Evolutionary conservation across 2,797 vertebrate species (phyloP).

Genomic region (Eptatretus atami): DNA sequence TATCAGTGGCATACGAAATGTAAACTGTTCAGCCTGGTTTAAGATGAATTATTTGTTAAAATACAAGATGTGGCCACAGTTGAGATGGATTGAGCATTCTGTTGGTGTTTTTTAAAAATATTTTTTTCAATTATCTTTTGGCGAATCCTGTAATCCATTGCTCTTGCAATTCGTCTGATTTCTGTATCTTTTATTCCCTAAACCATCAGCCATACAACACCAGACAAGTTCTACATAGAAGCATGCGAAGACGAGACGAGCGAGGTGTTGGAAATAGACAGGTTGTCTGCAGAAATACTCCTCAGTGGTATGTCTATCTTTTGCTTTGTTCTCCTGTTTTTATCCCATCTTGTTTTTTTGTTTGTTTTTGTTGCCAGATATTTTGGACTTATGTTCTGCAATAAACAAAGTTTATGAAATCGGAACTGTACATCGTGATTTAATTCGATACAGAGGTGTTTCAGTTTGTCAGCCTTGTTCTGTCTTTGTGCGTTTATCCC

Average conservation of each 20-base stretch:
- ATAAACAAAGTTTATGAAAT: not conserved
- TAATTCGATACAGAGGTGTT: too few species aligned
- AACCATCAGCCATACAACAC: slow-evolving; percentile 33
- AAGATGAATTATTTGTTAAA: too few species aligned
- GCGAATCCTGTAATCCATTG: too few species aligned
- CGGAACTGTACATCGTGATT: not conserved
- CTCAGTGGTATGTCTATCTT: slow-evolving; percentile 30
- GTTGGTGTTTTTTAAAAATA: too few species aligned
- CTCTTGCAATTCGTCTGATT: not conserved
- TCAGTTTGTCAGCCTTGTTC: too few species aligned
- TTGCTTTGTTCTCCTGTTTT: not conserved
- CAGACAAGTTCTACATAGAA: slow-evolving; percentile 67
- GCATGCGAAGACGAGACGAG: slow-evolving; percentile 37
- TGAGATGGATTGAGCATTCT: too few species aligned
- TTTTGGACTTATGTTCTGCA: not conserved
- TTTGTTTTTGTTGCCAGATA: not conserved
- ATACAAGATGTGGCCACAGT: too few species aligned
- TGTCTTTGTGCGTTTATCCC: too few species aligned
- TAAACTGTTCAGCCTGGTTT: too few species aligned
- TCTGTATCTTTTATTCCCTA: not conserved
- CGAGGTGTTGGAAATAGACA: slow-evolving; percentile 50
- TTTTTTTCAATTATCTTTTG: too few species aligned
- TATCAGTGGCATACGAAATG: too few species aligned
- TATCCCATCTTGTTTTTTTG: not conserved
- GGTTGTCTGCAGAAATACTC: slow-evolving; percentile 59